Evolutionary conservation across 2,113 vertebrate species (phyloP).

Genomic region (Oenanthe oenanthe): DNA sequence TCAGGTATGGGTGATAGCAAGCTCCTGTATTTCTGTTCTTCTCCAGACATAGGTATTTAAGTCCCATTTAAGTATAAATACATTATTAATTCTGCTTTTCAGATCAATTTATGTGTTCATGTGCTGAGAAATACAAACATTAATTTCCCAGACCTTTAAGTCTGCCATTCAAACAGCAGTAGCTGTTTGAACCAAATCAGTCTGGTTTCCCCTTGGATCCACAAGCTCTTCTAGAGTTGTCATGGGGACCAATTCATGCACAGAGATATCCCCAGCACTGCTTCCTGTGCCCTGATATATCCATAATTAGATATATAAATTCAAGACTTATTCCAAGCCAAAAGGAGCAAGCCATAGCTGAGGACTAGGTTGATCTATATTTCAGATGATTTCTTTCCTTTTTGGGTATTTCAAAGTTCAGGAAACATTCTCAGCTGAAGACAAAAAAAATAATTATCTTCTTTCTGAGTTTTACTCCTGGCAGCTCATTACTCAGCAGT

Average conservation of each 20-base stretch:
- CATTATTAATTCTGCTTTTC: not conserved
- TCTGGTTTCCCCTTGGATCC: not conserved
- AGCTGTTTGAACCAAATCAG: not conserved
- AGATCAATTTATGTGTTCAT: not conserved
- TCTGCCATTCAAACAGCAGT: not conserved
- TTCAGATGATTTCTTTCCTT: not conserved
- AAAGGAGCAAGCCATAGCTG: not conserved
- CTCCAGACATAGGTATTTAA: not conserved
- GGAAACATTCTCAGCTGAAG: not conserved
- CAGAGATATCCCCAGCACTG: not conserved
- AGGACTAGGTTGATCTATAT: not conserved
- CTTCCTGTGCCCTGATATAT: not conserved
- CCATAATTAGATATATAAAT: not conserved
- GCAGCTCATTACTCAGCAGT: not conserved
- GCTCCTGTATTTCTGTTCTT: not conserved
- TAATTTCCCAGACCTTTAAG: not conserved
- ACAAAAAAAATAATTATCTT: not conserved
- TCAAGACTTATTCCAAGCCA: not conserved
- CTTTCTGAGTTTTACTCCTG: not conserved
- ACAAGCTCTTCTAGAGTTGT: not conserved
- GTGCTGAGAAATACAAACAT: not conserved
- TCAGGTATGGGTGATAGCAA: not conserved
- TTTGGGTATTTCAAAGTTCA: not conserved
- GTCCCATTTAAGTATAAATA: not conserved
- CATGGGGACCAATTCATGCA: not conserved